These are phyloP conservation scores for Brachyptera risi DNA, from an alignment of 2,888 invertebrate genomes.

Conservation along the genomic window DNA sequence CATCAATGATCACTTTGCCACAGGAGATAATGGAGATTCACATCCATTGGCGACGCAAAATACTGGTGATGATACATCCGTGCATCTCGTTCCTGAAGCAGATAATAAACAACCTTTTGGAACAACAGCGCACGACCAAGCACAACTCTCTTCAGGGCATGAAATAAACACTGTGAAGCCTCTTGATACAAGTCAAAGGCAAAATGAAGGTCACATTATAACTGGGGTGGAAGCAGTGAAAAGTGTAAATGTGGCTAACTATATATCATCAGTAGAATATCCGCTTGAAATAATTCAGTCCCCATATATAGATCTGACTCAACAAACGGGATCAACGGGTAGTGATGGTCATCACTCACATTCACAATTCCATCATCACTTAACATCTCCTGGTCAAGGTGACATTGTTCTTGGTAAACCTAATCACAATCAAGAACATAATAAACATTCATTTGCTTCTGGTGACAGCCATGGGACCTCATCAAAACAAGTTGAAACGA, in stretches of 20 bases:
- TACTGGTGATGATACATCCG: background rate
- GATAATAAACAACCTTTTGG: background rate
- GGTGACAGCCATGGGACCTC: background rate
- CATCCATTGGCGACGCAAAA: background rate
- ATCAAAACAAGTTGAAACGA: background rate
- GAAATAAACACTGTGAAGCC: slow-evolving; percentile 1
- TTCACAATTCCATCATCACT: too few relatives aligned
- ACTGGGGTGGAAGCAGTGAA: slow-evolving; percentile 53
- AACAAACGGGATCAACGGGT: slow-evolving; percentile 37
- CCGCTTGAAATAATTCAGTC: slow-evolving; percentile 68
- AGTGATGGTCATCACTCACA: too few relatives aligned
- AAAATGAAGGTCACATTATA: background rate
- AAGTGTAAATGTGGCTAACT: slow-evolving; percentile 65
- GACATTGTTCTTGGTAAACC: slow-evolving; percentile 28
- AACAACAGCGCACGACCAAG: background rate
- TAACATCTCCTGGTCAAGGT: background rate
- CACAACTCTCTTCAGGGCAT: background rate
- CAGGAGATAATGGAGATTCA: background rate
- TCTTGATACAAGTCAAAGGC: too few relatives aligned
- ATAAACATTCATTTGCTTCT: background rate
- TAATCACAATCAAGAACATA: background rate
- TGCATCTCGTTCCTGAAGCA: background rate
- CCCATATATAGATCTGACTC: slow-evolving; percentile 57
- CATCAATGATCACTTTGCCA: background rate
- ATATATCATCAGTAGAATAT: slow-evolving; percentile 65